Conservation (phyloP, 2,797 vertebrate genomes). For the Anabacerthia variegaticeps region DNA sequence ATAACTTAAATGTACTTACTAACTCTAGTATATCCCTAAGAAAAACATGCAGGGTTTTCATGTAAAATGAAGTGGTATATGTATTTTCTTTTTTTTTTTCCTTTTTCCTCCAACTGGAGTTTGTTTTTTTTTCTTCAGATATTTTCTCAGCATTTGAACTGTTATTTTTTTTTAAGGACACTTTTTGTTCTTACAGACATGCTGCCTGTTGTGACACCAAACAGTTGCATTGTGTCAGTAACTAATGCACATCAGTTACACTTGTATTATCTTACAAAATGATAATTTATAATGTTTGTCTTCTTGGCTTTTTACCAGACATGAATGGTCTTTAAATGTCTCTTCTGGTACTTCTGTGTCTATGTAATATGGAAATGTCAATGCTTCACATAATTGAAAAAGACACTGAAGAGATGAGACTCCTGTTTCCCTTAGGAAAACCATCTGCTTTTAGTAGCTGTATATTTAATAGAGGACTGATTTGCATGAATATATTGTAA, state of each 20-base stretch:
- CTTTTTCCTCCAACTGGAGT: background rate
- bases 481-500: background rate
- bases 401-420: background rate
- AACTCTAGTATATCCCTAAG: background rate
- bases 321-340: background rate
- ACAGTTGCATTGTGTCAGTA: background rate
- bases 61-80: background rate
- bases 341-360: background rate
- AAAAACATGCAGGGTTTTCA: background rate
- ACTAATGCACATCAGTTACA: background rate
- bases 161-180: background rate
- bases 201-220: background rate
- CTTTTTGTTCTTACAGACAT: background rate
- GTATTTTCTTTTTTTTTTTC: background rate
- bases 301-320: background rate
- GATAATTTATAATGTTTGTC: background rate
- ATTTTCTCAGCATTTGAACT: background rate
- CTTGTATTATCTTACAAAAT: background rate
- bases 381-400: background rate
- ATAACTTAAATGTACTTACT: background rate
- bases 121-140: background rate
- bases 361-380: background rate
- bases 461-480: background rate
- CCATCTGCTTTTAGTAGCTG: background rate
- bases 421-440: background rate